Base-by-base conservation (phyloP, 2,888 invertebrate genomes). In the Phengaris alcon region DNA sequence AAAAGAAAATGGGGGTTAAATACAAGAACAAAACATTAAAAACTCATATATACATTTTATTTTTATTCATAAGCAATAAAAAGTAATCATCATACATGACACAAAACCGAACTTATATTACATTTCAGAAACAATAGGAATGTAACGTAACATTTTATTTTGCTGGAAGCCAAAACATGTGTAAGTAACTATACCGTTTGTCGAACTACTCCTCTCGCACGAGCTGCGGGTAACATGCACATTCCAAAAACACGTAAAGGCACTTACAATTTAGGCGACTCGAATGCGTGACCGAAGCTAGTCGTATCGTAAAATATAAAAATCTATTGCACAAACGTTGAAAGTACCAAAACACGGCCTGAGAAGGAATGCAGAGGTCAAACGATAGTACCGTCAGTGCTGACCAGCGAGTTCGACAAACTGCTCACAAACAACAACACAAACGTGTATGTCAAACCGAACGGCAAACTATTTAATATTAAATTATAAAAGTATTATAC, bases 11-110 rank as follows among this genome's bases (percentile, higher is more conserved):
- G 7, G 35, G 44, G 44, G 6, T 46, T 73, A 10, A 59, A 48
- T 3, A 68, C 5, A 68, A 72, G 64, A 68, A 44, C 54, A 52
- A 68, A 79, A 76, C 77, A 80, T 79, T 83, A 85, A 83, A 82
- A 80, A 73, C 75, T 76, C 81, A 80, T 77, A 77, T 77, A 80
- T 82, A 84, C 85, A 84, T 85, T 91, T 91, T 87, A 88, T 87
- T 84, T 93, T 93, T 93, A 92, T 91, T 93, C 89, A 89, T 93
- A 93, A 93, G 93, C 93, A 92, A 92, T 93, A 90, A 91, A 92
- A 93, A 91, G 87, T 90, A 92, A 91, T 90, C 84, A 86, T 80
- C 86, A 85, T 87, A 88, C 84, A 86, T 88, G 86, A 90, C 88
- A 90, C 89, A 89, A 87, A 90, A 87, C 87, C 85, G 81, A 89